These are phyloP conservation scores for Thymelicus sylvestris DNA, from an alignment of 2,888 invertebrate species.

Conservation along the genomic window DNA sequence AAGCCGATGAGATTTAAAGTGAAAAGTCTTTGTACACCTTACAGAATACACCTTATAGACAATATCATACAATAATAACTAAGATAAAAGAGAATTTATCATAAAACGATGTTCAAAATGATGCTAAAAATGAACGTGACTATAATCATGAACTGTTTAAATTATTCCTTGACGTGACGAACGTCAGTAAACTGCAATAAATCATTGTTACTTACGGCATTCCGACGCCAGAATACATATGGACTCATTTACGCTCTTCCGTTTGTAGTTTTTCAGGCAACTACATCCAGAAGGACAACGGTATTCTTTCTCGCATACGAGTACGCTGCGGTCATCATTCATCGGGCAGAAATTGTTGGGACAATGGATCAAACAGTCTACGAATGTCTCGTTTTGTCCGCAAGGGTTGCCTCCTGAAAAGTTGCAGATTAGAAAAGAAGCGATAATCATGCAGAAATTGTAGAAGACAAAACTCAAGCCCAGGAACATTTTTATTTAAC, in stretches of 20 bases:
- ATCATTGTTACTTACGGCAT: constrained; percentile 52
- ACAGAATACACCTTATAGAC: too few relatives aligned
- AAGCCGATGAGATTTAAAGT: too few relatives aligned
- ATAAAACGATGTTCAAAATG: too few relatives aligned
- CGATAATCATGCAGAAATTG: background rate
- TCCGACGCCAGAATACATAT: constrained; percentile 54
- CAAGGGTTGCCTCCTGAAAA: constrained; percentile 54
- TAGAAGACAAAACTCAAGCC: too few relatives aligned
- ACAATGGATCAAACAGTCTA: constrained; percentile 51
- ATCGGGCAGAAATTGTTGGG: constrained; percentile 54
- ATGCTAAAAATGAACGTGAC: too few relatives aligned
- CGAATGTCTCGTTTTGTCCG: constrained; percentile 54
- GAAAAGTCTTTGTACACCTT: too few relatives aligned
- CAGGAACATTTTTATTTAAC: too few relatives aligned
- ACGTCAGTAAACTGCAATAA: background rate
- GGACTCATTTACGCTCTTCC: constrained; percentile 47
- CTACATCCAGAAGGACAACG: constrained; percentile 60
- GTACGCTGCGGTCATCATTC: constrained; percentile 46
- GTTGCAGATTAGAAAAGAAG: background rate
- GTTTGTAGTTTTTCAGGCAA: constrained; percentile 52
- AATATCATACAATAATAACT: too few relatives aligned
- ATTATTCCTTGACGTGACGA: too few relatives aligned
- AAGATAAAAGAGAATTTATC: too few relatives aligned
- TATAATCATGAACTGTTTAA: too few relatives aligned
- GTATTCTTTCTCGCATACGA: constrained; percentile 50